phyloP scores from a whole-genome alignment of 2,113 vertebrate genomes.

The Xenopus borealis region DNA sequence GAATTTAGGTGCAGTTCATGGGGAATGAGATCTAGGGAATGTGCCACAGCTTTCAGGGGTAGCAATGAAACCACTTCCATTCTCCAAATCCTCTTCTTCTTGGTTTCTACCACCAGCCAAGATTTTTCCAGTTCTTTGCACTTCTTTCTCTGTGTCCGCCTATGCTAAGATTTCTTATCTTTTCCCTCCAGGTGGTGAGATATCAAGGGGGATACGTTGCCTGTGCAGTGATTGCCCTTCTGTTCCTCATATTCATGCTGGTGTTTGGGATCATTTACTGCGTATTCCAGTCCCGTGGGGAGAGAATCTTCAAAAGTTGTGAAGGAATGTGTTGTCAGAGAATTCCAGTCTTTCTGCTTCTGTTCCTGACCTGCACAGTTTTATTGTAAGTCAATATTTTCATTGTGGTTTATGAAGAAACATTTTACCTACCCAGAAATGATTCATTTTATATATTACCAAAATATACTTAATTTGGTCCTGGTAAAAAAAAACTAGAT shows the following conservation, averaged over 20 bases:
- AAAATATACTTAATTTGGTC: too few relatives aligned
- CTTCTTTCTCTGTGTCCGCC: too few relatives aligned
- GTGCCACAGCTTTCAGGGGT: too few relatives aligned
- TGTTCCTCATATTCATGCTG: slow-evolving; percentile 66
- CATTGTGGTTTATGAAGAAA: not conserved
- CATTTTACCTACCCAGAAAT: too few relatives aligned
- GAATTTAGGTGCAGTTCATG: too few relatives aligned
- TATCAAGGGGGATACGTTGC: slow-evolving; percentile 71
- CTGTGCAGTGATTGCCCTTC: slow-evolving; percentile 59
- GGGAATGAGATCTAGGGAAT: too few relatives aligned
- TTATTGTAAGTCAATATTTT: slow-evolving; percentile 17
- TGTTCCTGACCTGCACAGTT: not conserved
- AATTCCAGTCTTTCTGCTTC: not conserved
- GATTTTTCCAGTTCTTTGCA: too few relatives aligned
- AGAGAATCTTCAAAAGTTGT: not conserved
- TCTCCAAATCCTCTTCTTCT: too few relatives aligned
- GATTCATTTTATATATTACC: too few relatives aligned
- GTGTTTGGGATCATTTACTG: slow-evolving; percentile 62
- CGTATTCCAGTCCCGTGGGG: slow-evolving; percentile 56
- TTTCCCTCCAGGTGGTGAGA: slow-evolving; percentile 58
- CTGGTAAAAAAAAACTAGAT: too few relatives aligned
- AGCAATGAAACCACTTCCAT: too few relatives aligned
- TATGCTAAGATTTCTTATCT: not conserved
- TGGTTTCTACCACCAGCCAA: too few relatives aligned
- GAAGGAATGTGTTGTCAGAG: slow-evolving; percentile 5